These are phyloP conservation scores for Bombylius major DNA, from an alignment of 2,888 invertebrate species.

Conservation along the genomic window DNA sequence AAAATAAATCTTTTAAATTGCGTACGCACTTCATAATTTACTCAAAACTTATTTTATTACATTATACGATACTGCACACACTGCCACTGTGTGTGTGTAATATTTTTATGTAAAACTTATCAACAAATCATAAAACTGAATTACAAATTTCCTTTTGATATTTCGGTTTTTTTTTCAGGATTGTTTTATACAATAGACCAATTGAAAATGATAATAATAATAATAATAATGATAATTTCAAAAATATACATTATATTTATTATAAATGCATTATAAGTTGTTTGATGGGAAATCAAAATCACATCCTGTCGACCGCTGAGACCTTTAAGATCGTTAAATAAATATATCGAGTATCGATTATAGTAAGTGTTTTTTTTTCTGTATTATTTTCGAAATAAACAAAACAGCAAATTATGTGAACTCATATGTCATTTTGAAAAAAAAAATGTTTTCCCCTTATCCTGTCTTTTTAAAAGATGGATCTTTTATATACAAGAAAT, in stretches of 20 bases:
- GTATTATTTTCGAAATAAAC: neutral
- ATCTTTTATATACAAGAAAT: neutral
- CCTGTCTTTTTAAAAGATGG: neutral
- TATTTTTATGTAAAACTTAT: neutral
- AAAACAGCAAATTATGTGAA: conserved; percentile 3
- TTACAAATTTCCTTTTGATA: neutral
- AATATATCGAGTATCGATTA: neutral
- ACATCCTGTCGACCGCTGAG: neutral
- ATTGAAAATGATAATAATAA: neutral
- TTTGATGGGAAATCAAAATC: conserved; percentile 4
- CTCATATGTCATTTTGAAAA: neutral
- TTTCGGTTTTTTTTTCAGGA: neutral
- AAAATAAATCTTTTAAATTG: no score
- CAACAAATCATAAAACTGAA: conserved; percentile 5
- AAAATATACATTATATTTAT: no score
- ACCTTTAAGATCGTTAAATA: neutral
- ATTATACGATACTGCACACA: no score
- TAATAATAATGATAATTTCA: neutral
- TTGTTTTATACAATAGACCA: neutral
- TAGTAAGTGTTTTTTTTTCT: neutral
- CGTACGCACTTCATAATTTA: no score
- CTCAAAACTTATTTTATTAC: no score
- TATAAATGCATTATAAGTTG: neutral
- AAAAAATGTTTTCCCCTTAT: neutral
- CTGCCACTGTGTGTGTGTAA: no score